phyloP scores from a whole-genome alignment of 2,113 vertebrate genomes.

The Rhadina sibilatrix region DNA sequence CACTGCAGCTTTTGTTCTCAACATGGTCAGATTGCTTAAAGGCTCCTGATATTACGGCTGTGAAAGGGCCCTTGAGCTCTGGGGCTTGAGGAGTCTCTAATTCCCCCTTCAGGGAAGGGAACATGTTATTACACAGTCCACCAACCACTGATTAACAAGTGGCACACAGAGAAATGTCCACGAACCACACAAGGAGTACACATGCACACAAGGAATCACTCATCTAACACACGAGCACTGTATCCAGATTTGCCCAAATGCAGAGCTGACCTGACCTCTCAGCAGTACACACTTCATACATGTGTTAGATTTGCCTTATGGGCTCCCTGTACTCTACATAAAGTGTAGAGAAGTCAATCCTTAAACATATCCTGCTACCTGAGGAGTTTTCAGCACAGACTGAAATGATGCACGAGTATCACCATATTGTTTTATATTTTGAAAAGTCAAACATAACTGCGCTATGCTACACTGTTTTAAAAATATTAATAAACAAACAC shows the following conservation, averaged over 20 bases:
- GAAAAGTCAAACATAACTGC: not conserved
- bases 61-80: not conserved
- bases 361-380: not conserved
- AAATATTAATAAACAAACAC: conserved; percentile 58
- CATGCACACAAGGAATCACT: not conserved
- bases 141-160: not conserved
- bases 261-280: not conserved
- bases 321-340: not conserved
- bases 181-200: not conserved
- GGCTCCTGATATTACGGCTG: not conserved
- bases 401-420: not conserved
- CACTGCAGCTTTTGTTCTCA: not conserved
- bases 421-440: not conserved
- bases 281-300: accelerated
- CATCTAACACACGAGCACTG: not conserved
- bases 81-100: not conserved
- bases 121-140: too few species aligned
- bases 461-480: not conserved
- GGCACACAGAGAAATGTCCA: not conserved
- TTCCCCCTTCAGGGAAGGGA: not conserved
- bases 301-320: not conserved
- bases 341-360: not conserved
- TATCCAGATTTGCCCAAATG: not conserved
- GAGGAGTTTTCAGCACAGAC: not conserved
- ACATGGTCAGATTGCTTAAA: not conserved